Evolutionary conservation across 2,113 vertebrate genomes (phyloP).

Genomic region (Lepidothrix coronata): DNA sequence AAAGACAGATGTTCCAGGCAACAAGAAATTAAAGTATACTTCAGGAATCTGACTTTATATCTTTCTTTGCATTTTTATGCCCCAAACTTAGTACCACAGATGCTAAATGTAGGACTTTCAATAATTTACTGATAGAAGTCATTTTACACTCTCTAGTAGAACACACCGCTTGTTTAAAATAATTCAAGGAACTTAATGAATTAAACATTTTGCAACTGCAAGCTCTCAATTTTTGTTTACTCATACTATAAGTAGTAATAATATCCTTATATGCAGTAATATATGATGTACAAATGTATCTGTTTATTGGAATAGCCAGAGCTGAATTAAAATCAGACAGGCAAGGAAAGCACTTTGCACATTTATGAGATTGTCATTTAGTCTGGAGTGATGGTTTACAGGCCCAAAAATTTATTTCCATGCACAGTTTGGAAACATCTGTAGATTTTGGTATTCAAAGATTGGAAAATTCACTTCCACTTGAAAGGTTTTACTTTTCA

Average conservation of each 20-base stretch:
- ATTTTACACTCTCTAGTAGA: neutral
- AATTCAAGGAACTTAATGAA: constrained; percentile 1
- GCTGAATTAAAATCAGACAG: neutral
- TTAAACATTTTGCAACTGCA: neutral
- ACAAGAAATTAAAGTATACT: constrained; percentile 34
- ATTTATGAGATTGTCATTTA: neutral
- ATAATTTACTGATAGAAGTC: constrained; percentile 37
- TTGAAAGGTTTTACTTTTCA: neutral
- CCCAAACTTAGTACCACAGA: constrained; percentile 20
- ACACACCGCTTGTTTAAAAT: neutral
- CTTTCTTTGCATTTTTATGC: constrained; percentile 43
- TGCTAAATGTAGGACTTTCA: neutral
- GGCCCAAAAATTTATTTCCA: neutral
- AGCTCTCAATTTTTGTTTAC: constrained; percentile 8
- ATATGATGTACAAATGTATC: neutral
- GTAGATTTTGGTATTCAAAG: neutral
- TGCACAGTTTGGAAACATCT: neutral
- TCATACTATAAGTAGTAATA: neutral
- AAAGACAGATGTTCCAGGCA: constrained; percentile 38
- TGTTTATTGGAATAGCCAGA: neutral
- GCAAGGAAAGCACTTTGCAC: neutral
- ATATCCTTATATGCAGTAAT: neutral
- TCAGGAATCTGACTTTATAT: constrained; percentile 28
- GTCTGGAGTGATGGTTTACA: neutral
- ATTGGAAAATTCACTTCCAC: neutral